Conservation (phyloP, 2,888 invertebrate genomes). For the Sinotaia quadrata region DNA sequence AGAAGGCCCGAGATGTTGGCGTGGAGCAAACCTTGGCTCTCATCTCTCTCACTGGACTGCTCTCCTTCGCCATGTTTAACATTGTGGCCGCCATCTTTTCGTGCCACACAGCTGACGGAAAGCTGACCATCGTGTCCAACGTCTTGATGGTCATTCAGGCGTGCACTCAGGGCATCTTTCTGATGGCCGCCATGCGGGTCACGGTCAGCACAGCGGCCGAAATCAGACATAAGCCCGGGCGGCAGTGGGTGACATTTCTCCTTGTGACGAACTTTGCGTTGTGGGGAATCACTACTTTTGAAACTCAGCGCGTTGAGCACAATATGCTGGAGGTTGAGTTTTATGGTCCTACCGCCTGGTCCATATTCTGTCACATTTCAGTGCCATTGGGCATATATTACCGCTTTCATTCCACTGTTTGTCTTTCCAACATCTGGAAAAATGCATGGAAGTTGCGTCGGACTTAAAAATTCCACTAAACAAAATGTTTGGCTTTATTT, state of each 20-base stretch:
- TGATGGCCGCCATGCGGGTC: constrained; percentile 91
- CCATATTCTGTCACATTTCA: constrained; percentile 91
- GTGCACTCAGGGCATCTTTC: constrained; percentile 79
- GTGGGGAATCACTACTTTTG: constrained; percentile 96
- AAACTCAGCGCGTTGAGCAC: constrained; percentile 92
- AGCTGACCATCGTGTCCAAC: constrained; percentile 91
- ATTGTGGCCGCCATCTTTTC: constrained; percentile 92
- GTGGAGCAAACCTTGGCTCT: constrained; percentile 78
- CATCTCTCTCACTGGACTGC: constrained; percentile 87
- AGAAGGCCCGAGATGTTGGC: constrained; percentile 72
- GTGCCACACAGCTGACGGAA: constrained; percentile 80
- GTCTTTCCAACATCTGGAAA: constrained; percentile 97
- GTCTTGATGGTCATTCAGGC: constrained; percentile 90
- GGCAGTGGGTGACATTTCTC: constrained; percentile 94
- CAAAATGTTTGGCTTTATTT: too few species aligned
- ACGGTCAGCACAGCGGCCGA: constrained; percentile 91
- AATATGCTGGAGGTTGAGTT: constrained; percentile 89
- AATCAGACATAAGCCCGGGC: constrained; percentile 92
- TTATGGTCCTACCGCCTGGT: constrained; percentile 94
- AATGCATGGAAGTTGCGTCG: constrained; percentile 83
- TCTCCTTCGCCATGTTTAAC: constrained; percentile 85
- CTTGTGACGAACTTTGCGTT: constrained; percentile 95
- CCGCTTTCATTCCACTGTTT: constrained; percentile 92
- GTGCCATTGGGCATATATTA: constrained; percentile 96
- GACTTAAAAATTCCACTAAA: too few species aligned